Conservation (phyloP, 2,888 invertebrate species). For the Ariolimax columbianus region DNA sequence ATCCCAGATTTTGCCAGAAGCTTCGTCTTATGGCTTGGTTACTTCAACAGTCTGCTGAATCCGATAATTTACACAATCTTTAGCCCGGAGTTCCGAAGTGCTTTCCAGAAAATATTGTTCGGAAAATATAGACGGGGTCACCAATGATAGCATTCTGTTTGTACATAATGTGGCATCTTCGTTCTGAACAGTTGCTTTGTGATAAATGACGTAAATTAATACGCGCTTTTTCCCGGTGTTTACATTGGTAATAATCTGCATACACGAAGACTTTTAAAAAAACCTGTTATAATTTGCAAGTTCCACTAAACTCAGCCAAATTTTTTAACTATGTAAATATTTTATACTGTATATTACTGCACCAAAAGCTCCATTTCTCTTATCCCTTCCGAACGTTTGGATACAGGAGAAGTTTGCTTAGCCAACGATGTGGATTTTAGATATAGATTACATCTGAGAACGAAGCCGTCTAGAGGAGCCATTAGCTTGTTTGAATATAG, state of each 20-base stretch:
- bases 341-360: neutral
- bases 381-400: neutral
- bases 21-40: constrained; percentile 88
- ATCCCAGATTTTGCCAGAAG: constrained; percentile 74
- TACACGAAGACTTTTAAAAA: neutral
- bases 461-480: neutral
- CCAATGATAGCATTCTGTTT: constrained; percentile 36
- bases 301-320: neutral
- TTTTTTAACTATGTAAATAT: neutral
- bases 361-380: neutral
- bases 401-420: neutral
- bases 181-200: neutral
- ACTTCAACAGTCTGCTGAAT: constrained; percentile 93
- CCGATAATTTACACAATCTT: constrained; percentile 97
- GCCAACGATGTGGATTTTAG: neutral
- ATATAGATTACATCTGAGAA: neutral
- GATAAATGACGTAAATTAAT: neutral
- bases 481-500: neutral
- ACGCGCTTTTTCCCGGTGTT: neutral
- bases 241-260: neutral
- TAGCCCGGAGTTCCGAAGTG: constrained; percentile 93
- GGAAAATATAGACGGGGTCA: constrained; percentile 67
- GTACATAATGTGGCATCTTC: constrained; percentile 1
- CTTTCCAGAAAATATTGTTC: constrained; percentile 89
- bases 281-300: neutral